phyloP scores from a whole-genome alignment of 2,797 vertebrate species.

The Siniperca undulata region DNA sequence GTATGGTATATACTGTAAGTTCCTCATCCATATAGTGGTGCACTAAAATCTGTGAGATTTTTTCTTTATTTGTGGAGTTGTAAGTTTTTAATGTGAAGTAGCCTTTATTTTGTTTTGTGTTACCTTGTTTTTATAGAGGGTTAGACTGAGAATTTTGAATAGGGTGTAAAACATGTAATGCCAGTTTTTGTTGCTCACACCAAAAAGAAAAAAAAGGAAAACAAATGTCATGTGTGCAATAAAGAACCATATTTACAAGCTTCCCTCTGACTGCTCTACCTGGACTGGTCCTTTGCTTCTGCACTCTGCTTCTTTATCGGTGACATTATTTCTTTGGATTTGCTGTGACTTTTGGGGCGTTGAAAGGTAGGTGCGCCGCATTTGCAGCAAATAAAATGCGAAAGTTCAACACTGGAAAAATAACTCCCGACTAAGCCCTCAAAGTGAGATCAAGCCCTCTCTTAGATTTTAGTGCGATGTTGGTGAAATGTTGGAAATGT shows the following conservation, averaged over 20 bases:
- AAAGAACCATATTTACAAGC: slow-evolving; percentile 85
- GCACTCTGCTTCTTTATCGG: slow-evolving; percentile 42
- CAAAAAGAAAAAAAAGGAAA: slow-evolving; percentile 68
- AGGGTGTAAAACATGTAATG: slow-evolving; percentile 79
- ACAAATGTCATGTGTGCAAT: slow-evolving; percentile 86
- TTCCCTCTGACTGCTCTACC: slow-evolving; percentile 75
- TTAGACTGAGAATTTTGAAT: slow-evolving; percentile 67
- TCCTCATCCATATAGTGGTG: slow-evolving; percentile 75
- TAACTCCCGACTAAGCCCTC: slow-evolving; percentile 27
- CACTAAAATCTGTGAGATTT: slow-evolving; percentile 79
- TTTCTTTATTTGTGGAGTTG: slow-evolving; percentile 71
- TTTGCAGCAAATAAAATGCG: slow-evolving; percentile 40
- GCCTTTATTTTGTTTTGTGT: slow-evolving; percentile 75
- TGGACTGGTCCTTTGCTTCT: slow-evolving; percentile 72
- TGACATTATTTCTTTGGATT: slow-evolving; percentile 58
- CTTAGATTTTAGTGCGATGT: slow-evolving; percentile 35
- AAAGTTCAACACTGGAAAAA: slow-evolving; percentile 43
- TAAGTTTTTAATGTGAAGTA: slow-evolving; percentile 81
- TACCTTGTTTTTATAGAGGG: slow-evolving; percentile 75
- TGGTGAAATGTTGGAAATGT: slow-evolving; percentile 40
- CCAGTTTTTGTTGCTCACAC: slow-evolving; percentile 83
- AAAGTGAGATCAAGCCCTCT: slow-evolving; percentile 49
- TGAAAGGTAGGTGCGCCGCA: slow-evolving; percentile 70
- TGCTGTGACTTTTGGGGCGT: slow-evolving; percentile 31
- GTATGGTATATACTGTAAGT: slow-evolving; percentile 72